Evolutionary conservation across 1,140 invertebrate genomes (phyloP).

Genomic region (Lordiphosa collinella): DNA sequence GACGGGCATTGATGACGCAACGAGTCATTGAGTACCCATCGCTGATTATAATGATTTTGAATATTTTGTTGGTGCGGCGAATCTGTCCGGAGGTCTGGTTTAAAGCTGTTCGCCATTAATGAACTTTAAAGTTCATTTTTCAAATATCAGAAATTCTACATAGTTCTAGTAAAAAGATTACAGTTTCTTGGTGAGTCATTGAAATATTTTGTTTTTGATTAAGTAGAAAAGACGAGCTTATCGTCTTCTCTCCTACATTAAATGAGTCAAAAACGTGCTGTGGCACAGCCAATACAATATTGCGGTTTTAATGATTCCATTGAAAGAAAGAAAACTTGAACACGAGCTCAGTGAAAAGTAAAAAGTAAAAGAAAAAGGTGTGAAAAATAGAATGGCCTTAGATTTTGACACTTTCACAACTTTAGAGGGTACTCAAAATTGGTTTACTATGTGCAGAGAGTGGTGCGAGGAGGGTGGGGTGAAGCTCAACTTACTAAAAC

Average conservation of each 20-base stretch:
- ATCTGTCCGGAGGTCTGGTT: too few relatives aligned
- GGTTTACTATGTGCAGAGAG: background rate
- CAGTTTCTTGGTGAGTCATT: too few relatives aligned
- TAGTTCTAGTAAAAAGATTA: too few relatives aligned
- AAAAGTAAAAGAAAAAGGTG: conserved; percentile 60
- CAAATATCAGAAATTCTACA: too few relatives aligned
- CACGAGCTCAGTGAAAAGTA: conserved; percentile 21
- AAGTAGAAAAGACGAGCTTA: conserved; percentile 19
- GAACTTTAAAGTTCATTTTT: too few relatives aligned
- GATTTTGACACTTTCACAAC: conserved; percentile 49
- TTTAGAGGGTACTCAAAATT: conserved; percentile 5
- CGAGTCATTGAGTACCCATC: too few relatives aligned
- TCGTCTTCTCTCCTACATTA: conserved; percentile 1
- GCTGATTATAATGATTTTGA: too few relatives aligned
- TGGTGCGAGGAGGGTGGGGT: background rate
- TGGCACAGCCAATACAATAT: background rate
- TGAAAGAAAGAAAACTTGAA: conserved; percentile 6
- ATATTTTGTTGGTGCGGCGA: too few relatives aligned
- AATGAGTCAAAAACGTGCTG: conserved; percentile 21
- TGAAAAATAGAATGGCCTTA: conserved; percentile 44
- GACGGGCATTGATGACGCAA: too few relatives aligned
- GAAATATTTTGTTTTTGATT: too few relatives aligned
- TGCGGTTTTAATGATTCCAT: conserved; percentile 31
- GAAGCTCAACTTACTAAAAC: conserved; percentile 4
- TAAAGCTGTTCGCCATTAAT: too few relatives aligned